phyloP scores from a whole-genome alignment of 2,113 vertebrate genomes.

The Epinephelus fuscoguttatus region DNA sequence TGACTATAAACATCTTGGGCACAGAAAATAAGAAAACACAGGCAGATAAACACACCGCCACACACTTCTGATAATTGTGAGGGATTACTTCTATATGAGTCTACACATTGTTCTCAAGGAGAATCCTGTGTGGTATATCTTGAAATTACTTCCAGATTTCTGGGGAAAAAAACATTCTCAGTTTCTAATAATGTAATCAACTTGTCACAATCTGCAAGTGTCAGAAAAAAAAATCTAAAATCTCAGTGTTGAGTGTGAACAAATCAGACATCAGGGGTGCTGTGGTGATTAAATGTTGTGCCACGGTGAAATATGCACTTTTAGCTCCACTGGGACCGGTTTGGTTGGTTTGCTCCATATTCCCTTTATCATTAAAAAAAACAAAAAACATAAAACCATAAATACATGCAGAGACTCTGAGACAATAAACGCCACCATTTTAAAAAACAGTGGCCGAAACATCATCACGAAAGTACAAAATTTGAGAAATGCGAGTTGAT shows the following conservation, averaged over 20 bases:
- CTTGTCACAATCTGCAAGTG: background rate
- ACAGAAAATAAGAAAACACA: background rate
- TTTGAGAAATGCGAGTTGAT: constrained; percentile 11
- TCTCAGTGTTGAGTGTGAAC: background rate
- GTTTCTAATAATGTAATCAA: background rate
- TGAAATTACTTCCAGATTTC: background rate
- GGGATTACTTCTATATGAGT: too few relatives aligned
- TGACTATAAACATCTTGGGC: too few relatives aligned
- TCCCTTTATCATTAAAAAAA: constrained; percentile 73
- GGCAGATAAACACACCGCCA: too few relatives aligned
- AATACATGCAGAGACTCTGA: constrained; percentile 50
- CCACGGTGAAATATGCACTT: constrained; percentile 20
- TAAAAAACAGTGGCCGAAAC: constrained; percentile 13
- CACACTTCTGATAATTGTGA: too few relatives aligned
- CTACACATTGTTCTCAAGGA: too few relatives aligned
- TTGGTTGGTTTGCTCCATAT: constrained; percentile 65
- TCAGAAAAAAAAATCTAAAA: background rate
- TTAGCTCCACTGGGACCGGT: constrained; percentile 19
- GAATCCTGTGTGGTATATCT: too few relatives aligned
- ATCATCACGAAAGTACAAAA: constrained; percentile 36
- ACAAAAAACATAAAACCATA: constrained; percentile 49
- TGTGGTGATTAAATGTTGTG: background rate
- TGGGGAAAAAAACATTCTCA: background rate
- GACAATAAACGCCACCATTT: constrained; percentile 17
- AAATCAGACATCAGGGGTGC: background rate